Base-by-base conservation (phyloP, 2,888 invertebrate species). In the Drosophila neoperkinsi region DNA sequence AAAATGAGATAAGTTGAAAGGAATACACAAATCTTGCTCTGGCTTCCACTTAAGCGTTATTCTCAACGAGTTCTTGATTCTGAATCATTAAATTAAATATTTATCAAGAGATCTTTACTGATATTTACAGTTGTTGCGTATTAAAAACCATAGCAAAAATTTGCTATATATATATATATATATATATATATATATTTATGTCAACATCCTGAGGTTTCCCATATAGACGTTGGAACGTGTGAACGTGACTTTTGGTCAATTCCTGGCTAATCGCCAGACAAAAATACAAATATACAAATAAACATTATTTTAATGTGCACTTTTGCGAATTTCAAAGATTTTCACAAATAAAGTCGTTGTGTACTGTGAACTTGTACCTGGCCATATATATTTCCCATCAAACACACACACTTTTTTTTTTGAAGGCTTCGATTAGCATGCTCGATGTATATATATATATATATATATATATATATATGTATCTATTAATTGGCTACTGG, bases 261-360 rank as follows among this genome's bases (percentile, higher is more conserved):
- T 56, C 30, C 10, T 31, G 31, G 66, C 63, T 68, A 71, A 84
- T 70, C 63, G 11, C 10, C 33, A 28, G 38, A 62, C 28, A 71
- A 62, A 71, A 9, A 50, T 34, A 61, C 57, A 28, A 31, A 73
- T 33, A 56, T 13, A 25, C 10, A 30, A 38, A 73, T 36, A 55
- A 7, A 18, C 11, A 63, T 43, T 41, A 61, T 66, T 68, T 77
- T 31, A 56, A 57, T 71, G 50, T 38, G 50, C 64, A 75, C 57
- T 62, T 74, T 74, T 53, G 60, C 63, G 34, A 71, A 58, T 79
- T 82, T 73, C 50, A 65, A 36, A 71, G 69, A 74, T 72, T 62
- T 70, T 55, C 72, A 62, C 59, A 34, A 58, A 33, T 36, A 55
- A 30, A 58, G 4, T 46, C 13, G 46, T 46, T 25, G 21, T 25